phyloP scores from a whole-genome alignment of 2,888 invertebrate genomes.

The Harpalus rubripes region DNA sequence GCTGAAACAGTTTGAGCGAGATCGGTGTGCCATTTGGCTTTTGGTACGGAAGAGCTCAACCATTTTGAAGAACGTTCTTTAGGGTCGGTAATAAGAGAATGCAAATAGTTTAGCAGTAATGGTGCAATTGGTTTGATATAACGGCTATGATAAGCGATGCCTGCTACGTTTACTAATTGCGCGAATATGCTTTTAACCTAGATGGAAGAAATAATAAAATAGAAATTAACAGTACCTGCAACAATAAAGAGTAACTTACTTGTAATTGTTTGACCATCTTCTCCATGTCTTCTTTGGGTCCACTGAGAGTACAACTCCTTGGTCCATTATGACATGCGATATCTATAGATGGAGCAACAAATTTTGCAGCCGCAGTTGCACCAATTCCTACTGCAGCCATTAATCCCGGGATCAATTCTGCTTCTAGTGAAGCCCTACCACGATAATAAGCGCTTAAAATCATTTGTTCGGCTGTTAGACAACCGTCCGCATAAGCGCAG shows the following conservation, averaged over 20 bases:
- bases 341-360: slow-evolving; percentile 85
- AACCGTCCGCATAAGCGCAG: slow-evolving; percentile 94
- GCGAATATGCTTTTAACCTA: slow-evolving; percentile 88
- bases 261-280: slow-evolving; percentile 81
- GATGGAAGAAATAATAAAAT: slow-evolving; percentile 55
- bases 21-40: slow-evolving; percentile 80
- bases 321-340: slow-evolving; percentile 90
- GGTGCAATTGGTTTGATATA: slow-evolving; percentile 83
- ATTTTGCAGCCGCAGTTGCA: slow-evolving; percentile 79
- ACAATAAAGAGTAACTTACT: slow-evolving; percentile 69
- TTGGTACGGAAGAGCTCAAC: slow-evolving; percentile 84
- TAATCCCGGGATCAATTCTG: slow-evolving; percentile 83
- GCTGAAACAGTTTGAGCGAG: slow-evolving; percentile 81
- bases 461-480: slow-evolving; percentile 89
- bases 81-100: slow-evolving; percentile 76
- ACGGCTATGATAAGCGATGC: slow-evolving; percentile 93
- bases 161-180: slow-evolving; percentile 90
- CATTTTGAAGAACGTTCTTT: slow-evolving; percentile 81
- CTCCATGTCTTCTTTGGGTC: slow-evolving; percentile 83
- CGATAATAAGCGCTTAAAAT: slow-evolving; percentile 88
- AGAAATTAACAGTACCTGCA: too few relatives aligned
- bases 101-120: slow-evolving; percentile 75
- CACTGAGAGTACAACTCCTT: slow-evolving; percentile 89
- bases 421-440: slow-evolving; percentile 84
- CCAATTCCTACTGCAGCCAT: slow-evolving; percentile 89